Evolutionary conservation across 2,888 invertebrate species (phyloP).

Genomic region (Geophilus truncorum): DNA sequence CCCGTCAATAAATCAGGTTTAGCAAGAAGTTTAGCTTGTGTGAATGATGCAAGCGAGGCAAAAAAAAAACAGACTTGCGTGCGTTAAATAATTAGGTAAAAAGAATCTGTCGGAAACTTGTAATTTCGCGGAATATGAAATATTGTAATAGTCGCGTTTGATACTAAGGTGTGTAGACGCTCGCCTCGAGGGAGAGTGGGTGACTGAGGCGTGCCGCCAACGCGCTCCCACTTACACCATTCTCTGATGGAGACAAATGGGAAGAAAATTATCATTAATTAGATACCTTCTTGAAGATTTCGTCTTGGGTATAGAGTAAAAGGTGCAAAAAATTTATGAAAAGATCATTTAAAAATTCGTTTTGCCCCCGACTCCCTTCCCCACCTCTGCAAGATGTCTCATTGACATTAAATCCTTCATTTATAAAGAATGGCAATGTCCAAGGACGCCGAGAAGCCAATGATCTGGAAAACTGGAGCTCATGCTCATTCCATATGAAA

Average conservation of each 20-base stretch:
- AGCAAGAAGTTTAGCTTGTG: neutral
- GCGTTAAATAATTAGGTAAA: neutral
- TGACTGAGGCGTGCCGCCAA: constrained; percentile 17
- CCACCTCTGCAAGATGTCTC: constrained; percentile 7
- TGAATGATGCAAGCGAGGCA: neutral
- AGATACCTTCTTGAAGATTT: constrained; percentile 22
- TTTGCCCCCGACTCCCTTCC: neutral
- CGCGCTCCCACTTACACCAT: constrained; percentile 22
- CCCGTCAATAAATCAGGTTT: constrained; percentile 10
- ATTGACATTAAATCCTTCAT: constrained; percentile 25
- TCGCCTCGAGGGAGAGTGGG: constrained; percentile 8
- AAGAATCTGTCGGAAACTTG: neutral
- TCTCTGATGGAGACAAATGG: constrained; percentile 15
- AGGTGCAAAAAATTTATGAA: constrained; percentile 5
- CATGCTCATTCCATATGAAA: constrained; percentile 2
- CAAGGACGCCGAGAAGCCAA: constrained; percentile 19
- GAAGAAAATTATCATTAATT: constrained; percentile 25
- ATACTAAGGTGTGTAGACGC: neutral
- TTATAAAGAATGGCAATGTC: constrained; percentile 27
- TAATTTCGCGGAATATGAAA: neutral
- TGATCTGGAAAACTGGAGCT: constrained; percentile 18
- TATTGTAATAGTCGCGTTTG: neutral
- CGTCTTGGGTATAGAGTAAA: constrained; percentile 7
- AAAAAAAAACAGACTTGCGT: neutral
- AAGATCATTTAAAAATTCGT: constrained; percentile 22